These are phyloP conservation scores for Diogma glabrata DNA, from an alignment of 2,888 invertebrate species.

Conservation along the genomic window DNA sequence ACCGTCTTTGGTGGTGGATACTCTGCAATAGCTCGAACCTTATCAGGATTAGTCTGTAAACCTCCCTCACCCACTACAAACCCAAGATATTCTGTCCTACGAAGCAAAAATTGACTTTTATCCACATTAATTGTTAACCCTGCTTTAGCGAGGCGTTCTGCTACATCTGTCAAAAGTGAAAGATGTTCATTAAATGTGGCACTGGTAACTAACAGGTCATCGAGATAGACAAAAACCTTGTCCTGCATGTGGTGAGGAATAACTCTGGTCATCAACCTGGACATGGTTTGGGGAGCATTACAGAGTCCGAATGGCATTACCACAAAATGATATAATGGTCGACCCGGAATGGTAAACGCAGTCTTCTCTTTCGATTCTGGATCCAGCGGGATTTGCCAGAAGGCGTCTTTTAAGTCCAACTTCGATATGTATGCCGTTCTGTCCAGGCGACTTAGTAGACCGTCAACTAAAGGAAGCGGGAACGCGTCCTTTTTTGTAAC, in stretches of 20 bases:
- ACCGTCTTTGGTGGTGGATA: neutral
- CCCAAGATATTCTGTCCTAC: neutral
- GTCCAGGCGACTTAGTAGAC: neutral
- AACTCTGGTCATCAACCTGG: neutral
- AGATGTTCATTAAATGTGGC: neutral
- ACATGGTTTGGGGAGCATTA: neutral
- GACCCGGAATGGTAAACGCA: neutral
- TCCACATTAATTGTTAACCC: neutral
- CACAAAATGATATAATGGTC: neutral
- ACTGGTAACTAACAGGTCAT: neutral
- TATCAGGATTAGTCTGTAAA: neutral
- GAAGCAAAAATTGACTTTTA: neutral
- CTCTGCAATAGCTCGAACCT: neutral
- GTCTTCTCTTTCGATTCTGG: slow-evolving; percentile 1
- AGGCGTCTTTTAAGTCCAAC: too few relatives aligned
- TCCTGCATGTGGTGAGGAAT: neutral
- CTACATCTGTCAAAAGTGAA: neutral
- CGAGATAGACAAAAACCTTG: neutral
- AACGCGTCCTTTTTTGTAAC: neutral
- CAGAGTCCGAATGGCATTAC: slow-evolving; percentile 1
- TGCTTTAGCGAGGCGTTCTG: neutral
- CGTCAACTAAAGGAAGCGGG: neutral
- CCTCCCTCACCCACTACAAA: slow-evolving; percentile 2
- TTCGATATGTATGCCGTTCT: neutral
- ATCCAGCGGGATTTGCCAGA: too few relatives aligned